phyloP scores from a whole-genome alignment of 2,113 vertebrate species.

The Petaurus breviceps region DNA sequence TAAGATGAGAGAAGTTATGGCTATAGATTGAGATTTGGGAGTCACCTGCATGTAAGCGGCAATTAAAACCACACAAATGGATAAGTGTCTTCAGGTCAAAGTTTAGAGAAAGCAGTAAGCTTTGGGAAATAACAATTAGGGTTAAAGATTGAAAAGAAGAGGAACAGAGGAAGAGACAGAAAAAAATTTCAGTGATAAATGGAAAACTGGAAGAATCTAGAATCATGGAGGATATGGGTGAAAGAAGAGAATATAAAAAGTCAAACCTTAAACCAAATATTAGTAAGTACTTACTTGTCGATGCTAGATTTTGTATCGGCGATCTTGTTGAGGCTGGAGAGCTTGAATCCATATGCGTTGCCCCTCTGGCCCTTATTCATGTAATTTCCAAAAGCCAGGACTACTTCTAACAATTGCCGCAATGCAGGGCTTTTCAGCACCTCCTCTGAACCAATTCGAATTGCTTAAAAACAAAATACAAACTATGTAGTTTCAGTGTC shows the following conservation, averaged over 20 bases:
- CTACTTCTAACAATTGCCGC: slow-evolving; percentile 96
- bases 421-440: slow-evolving; percentile 92
- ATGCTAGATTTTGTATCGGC: slow-evolving; percentile 99
- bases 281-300: slow-evolving; percentile 92
- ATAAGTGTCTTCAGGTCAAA: neutral
- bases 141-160: neutral
- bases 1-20: neutral
- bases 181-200: neutral
- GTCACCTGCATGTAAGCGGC: neutral
- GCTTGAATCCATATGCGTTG: slow-evolving; percentile 97
- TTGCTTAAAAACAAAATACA: slow-evolving; percentile 83
- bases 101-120: neutral
- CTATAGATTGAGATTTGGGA: neutral
- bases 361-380: slow-evolving; percentile 99
- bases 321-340: slow-evolving; percentile 99
- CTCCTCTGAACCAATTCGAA: slow-evolving; percentile 93
- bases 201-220: neutral
- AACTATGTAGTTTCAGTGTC: slow-evolving; percentile 8
- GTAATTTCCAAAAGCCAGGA: slow-evolving; percentile 98
- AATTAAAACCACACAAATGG: neutral
- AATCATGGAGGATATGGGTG: rapidly evolving
- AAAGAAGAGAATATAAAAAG: neutral
- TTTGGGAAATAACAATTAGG: neutral
- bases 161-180: neutral
- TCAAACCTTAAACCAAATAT: too few relatives aligned